Percentiles rank a stretch among this genome's conserved stretches.
Evolutionary conservation across 1,140 invertebrate species (phyloP).

Genomic region (Diorhabda sublineata): DNA sequence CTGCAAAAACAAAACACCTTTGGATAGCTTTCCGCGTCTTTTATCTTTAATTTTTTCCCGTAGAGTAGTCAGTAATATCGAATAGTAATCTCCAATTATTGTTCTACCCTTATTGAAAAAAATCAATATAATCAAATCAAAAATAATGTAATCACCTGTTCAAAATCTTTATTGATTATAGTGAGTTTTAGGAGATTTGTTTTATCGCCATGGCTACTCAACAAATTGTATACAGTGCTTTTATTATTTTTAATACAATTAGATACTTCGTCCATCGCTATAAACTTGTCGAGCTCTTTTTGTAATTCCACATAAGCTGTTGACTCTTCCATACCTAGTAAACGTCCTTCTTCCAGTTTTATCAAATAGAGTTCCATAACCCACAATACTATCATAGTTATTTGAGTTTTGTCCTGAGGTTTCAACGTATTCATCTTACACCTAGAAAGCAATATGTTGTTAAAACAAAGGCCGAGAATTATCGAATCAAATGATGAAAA

Average conservation of each 20-base stretch:
- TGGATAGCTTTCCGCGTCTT: too few relatives aligned
- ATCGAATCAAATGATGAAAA: too few relatives aligned
- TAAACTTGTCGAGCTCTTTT: constrained; percentile 74
- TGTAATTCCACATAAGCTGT: constrained; percentile 64
- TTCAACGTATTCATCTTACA: constrained; percentile 54
- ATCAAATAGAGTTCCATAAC: constrained; percentile 88
- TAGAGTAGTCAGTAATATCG: too few relatives aligned
- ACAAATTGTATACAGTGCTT: constrained; percentile 79
- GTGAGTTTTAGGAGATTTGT: constrained; percentile 83
- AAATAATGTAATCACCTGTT: constrained; percentile 54
- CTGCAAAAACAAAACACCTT: too few relatives aligned
- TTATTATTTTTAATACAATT: constrained; percentile 75
- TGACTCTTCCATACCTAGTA: constrained; percentile 54
- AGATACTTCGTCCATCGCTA: constrained; percentile 61
- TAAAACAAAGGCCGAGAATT: not conserved
- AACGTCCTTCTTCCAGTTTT: constrained; percentile 70
- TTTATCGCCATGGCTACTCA: constrained; percentile 90
- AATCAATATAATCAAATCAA: too few relatives aligned
- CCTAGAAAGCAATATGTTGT: not conserved
- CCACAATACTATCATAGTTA: constrained; percentile 91
- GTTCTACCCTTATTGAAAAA: too few relatives aligned
- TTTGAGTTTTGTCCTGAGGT: constrained; percentile 70
- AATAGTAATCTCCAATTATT: too few relatives aligned
- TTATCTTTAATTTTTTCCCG: too few relatives aligned
- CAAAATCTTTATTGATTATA: constrained; percentile 83